Conservation (phyloP, 2,113 vertebrate species). For the Stercorarius parasiticus region DNA sequence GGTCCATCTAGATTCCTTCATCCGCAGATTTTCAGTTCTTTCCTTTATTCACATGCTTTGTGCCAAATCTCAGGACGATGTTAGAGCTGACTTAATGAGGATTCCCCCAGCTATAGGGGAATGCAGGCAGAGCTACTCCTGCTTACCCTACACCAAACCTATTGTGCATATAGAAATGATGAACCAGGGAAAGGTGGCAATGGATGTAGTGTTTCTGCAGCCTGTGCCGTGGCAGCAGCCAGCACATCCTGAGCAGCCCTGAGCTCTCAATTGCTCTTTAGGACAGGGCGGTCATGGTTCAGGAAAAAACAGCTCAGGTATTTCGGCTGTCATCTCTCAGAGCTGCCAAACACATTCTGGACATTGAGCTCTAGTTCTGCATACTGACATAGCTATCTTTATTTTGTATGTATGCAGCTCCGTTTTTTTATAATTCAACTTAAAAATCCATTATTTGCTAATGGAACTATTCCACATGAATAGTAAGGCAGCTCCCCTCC, state of each 20-base stretch:
- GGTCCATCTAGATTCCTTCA: constrained; percentile 24
- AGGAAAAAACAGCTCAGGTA: neutral
- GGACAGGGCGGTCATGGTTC: rapidly evolving
- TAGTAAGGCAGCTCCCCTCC: neutral
- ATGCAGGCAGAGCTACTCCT: neutral
- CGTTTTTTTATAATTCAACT: neutral
- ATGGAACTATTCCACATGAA: neutral
- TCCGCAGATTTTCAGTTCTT: neutral
- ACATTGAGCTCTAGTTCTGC: neutral
- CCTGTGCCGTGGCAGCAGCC: neutral
- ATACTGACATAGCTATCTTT: neutral
- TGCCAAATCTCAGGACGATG: neutral
- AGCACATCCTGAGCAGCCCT: neutral
- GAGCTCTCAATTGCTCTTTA: neutral
- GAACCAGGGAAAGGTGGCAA: neutral
- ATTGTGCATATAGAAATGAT: neutral
- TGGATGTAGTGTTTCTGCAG: neutral
- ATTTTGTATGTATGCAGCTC: neutral
- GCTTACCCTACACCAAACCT: neutral
- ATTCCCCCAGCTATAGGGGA: neutral
- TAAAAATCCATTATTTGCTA: neutral
- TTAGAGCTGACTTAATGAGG: constrained; percentile 5
- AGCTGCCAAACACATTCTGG: neutral
- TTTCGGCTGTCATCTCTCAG: neutral
- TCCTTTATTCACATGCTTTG: neutral